phyloP scores from a whole-genome alignment of 2,113 vertebrate genomes.

The Delphinus delphis region DNA sequence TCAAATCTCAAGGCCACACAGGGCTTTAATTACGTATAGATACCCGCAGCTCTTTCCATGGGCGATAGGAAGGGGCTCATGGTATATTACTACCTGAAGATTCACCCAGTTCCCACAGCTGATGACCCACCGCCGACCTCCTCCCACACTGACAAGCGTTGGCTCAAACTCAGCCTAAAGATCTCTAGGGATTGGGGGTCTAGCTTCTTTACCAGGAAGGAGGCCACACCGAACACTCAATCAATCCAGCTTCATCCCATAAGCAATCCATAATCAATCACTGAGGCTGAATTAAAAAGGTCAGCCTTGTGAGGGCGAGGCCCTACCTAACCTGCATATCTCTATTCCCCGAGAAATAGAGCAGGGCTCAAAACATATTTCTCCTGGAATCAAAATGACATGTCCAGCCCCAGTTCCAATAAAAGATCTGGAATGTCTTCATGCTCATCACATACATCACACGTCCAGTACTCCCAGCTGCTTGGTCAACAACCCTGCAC shows the following conservation, averaged over 20 bases:
- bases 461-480: neutral
- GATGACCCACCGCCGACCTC: neutral
- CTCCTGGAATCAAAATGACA: neutral
- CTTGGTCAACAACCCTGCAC: neutral
- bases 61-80: neutral
- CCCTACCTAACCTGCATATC: neutral
- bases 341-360: neutral
- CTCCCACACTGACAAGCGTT: neutral
- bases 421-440: neutral
- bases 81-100: neutral
- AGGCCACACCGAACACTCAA: neutral
- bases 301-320: neutral
- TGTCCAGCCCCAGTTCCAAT: neutral
- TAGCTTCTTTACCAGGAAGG: neutral
- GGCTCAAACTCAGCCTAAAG: neutral
- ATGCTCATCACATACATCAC: neutral
- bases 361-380: neutral
- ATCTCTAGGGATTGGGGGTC: neutral
- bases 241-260: neutral
- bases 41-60: neutral
- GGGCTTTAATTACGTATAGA: neutral
- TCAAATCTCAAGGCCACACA: neutral
- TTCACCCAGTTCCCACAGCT: neutral
- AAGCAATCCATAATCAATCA: neutral
- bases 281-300: neutral